A percentile compares a stretch with the other conserved stretches of the same genome.
Evolutionary conservation across 2,888 invertebrate genomes (phyloP).

Genomic region (Ochropleura leucogaster): DNA sequence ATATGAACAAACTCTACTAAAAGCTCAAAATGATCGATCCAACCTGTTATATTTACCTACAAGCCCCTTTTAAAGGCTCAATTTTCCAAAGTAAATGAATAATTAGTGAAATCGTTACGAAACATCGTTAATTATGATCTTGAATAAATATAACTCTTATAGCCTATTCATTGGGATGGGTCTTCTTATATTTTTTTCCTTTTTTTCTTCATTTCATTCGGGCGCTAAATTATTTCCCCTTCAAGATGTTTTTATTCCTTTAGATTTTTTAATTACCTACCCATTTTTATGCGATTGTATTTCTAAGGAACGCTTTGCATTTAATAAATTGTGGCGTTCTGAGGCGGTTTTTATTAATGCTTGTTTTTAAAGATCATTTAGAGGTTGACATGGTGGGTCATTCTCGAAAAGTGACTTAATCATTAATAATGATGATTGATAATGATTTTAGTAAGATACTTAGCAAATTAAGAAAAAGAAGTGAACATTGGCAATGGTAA

Average conservation of each 20-base stretch:
- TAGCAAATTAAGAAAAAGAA: not conserved
- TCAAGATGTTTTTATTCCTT: slow-evolving; percentile 53
- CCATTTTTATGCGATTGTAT: slow-evolving; percentile 40
- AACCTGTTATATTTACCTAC: not conserved
- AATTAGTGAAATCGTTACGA: slow-evolving; percentile 38
- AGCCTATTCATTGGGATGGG: slow-evolving; percentile 41
- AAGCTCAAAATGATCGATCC: not conserved
- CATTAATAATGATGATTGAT: not conserved
- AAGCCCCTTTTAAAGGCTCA: slow-evolving; percentile 24
- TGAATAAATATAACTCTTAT: slow-evolving; percentile 47
- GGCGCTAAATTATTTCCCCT: slow-evolving; percentile 47
- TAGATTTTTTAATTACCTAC: slow-evolving; percentile 45
- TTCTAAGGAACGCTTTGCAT: slow-evolving; percentile 40
- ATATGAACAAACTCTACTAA: not conserved
- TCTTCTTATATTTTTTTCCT: slow-evolving; percentile 28
- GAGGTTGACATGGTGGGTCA: not conserved
- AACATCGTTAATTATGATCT: slow-evolving; percentile 47
- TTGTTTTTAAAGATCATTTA: not conserved
- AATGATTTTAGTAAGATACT: not conserved
- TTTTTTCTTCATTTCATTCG: slow-evolving; percentile 25
- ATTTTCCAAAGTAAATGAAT: slow-evolving; percentile 46
- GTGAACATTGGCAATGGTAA: not conserved
- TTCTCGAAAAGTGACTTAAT: not conserved
- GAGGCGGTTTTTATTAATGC: not conserved
- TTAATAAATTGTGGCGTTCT: slow-evolving; percentile 31